phyloP scores from a whole-genome alignment of 2,113 vertebrate species.

The Salvelinus namaycush region DNA sequence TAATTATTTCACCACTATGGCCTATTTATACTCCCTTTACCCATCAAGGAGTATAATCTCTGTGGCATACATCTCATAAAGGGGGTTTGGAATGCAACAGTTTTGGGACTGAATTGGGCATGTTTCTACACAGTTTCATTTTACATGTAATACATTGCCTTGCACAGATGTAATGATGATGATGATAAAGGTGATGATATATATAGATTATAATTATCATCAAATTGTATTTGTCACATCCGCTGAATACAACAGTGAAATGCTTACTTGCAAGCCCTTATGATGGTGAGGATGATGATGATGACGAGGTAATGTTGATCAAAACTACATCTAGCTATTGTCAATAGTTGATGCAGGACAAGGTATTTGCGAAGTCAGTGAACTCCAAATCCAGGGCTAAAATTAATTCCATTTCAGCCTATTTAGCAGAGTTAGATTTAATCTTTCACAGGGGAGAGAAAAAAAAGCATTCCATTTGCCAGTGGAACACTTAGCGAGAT shows the following conservation, averaged over 20 bases:
- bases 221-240: too few relatives aligned
- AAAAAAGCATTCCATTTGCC: slow-evolving; percentile 52
- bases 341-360: slow-evolving; percentile 34
- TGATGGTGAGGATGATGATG: not conserved
- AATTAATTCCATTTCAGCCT: slow-evolving; percentile 34
- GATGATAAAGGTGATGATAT: too few relatives aligned
- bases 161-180: too few relatives aligned
- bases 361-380: slow-evolving; percentile 36
- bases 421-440: slow-evolving; percentile 43
- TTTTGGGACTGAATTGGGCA: not conserved
- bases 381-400: slow-evolving; percentile 29
- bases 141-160: too few relatives aligned
- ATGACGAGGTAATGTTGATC: not conserved
- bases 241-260: too few relatives aligned
- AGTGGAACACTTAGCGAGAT: slow-evolving; percentile 62
- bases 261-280: too few relatives aligned
- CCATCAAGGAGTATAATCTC: too few relatives aligned
- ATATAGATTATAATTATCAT: too few relatives aligned
- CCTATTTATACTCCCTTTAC: too few relatives aligned
- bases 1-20: too few relatives aligned
- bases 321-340: not conserved
- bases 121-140: not conserved
- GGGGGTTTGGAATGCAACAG: not conserved
- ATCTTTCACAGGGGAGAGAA: slow-evolving; percentile 45
- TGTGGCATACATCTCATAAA: not conserved